These are phyloP conservation scores for Tetranychus piercei DNA, from an alignment of 2,888 invertebrate species.

Conservation along the genomic window DNA sequence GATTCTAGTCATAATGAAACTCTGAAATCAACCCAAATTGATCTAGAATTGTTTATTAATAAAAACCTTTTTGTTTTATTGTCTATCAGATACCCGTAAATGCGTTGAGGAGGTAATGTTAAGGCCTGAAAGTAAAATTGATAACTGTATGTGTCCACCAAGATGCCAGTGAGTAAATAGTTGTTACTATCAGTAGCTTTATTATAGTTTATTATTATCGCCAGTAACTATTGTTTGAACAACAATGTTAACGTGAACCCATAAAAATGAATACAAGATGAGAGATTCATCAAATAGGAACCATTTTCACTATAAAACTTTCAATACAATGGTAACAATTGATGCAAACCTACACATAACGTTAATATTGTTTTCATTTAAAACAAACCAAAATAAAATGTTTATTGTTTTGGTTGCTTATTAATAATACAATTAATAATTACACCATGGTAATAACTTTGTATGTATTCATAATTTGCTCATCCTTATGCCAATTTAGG, in stretches of 20 bases:
- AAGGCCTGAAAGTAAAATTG: slow-evolving; percentile 21
- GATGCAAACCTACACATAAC: background rate
- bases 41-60: background rate
- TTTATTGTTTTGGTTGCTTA: background rate
- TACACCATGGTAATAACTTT: background rate
- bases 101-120: slow-evolving; percentile 24
- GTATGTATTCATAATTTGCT: too few species aligned
- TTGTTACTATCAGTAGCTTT: background rate
- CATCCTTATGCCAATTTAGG: background rate
- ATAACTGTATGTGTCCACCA: slow-evolving; percentile 22
- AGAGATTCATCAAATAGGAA: background rate
- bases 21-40: too few species aligned
- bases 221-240: background rate
- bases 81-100: slow-evolving; percentile 15
- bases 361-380: too few species aligned
- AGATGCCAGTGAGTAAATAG: slow-evolving; percentile 19
- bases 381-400: background rate
- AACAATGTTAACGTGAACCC: background rate
- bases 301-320: background rate
- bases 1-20: too few species aligned
- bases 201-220: background rate
- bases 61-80: background rate
- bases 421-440: background rate
- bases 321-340: background rate
- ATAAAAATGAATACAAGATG: too few species aligned